Percentiles rank a stretch among this genome's conserved stretches.
These are phyloP conservation scores for Murina feae DNA, from an alignment of 2,113 vertebrate genomes.

Conservation along the genomic window DNA sequence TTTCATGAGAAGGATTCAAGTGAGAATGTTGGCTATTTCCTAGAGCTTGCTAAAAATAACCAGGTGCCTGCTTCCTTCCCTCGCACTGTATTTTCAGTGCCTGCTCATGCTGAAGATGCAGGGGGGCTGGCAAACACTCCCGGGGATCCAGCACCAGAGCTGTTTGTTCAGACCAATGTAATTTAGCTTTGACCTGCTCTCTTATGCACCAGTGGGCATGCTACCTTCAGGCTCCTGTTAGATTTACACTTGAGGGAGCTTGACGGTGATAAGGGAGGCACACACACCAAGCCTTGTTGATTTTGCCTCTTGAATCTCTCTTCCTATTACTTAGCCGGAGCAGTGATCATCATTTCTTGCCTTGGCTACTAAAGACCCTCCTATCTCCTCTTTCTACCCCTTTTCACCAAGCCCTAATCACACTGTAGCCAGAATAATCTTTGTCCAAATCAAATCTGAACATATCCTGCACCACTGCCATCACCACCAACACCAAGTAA, in stretches of 20 bases:
- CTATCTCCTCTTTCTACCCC: neutral
- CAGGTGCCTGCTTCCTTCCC: slow-evolving; percentile 1
- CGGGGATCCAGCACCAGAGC: neutral
- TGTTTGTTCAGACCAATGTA: neutral
- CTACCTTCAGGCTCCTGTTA: neutral
- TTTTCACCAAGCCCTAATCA: too few relatives aligned
- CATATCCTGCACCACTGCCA: neutral
- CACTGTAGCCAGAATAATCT: neutral
- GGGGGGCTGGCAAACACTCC: slow-evolving; percentile 13
- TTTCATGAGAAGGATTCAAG: slow-evolving; percentile 61
- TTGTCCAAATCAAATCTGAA: neutral
- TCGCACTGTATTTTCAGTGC: slow-evolving; percentile 10
- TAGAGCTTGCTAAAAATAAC: slow-evolving; percentile 62
- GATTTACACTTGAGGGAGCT: slow-evolving; percentile 15
- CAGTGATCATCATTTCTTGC: neutral
- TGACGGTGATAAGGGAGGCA: neutral
- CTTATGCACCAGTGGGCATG: neutral
- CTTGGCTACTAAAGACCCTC: neutral
- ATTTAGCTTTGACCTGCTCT: slow-evolving; percentile 4
- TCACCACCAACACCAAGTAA: neutral
- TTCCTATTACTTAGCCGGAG: neutral
- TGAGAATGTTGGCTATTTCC: slow-evolving; percentile 49
- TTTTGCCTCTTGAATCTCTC: neutral
- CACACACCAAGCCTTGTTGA: neutral
- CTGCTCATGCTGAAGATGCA: slow-evolving; percentile 28